Conservation (phyloP, 2,797 vertebrate genomes). For the Carcharodon carcharias region DNA sequence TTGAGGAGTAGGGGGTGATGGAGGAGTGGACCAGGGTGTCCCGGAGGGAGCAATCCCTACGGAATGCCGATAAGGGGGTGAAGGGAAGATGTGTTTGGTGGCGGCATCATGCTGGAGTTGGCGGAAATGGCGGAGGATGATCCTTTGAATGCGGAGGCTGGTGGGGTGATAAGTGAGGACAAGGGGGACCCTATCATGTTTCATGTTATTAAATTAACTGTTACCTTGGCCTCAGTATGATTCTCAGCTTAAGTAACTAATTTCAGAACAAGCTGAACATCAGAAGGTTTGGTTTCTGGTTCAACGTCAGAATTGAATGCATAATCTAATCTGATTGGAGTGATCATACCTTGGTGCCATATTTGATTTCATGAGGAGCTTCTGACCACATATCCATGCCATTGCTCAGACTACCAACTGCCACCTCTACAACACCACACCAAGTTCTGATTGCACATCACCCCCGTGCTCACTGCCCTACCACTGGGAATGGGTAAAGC, state of each 20-base stretch:
- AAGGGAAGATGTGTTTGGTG: too few relatives aligned
- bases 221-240: neutral
- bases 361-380: neutral
- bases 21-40: too few relatives aligned
- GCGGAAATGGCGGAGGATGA: too few relatives aligned
- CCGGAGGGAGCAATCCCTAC: too few relatives aligned
- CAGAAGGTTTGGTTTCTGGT: neutral
- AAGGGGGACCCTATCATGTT: too few relatives aligned
- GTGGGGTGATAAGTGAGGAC: too few relatives aligned
- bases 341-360: neutral
- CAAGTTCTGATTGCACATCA: neutral
- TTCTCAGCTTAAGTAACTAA: neutral
- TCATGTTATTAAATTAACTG: neutral
- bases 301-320: neutral
- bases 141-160: too few relatives aligned
- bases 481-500: neutral
- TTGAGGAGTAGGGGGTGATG: too few relatives aligned
- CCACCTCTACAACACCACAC: neutral
- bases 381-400: neutral
- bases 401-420: neutral
- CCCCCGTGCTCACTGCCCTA: neutral
- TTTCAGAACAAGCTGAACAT: neutral
- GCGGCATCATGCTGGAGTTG: too few relatives aligned
- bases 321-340: neutral
- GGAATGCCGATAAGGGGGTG: too few relatives aligned